Evolutionary conservation across 2,888 invertebrate genomes (phyloP), one percentile per base, ranked within the genome.

Genomic region (Tigriopus californicus): DNA sequence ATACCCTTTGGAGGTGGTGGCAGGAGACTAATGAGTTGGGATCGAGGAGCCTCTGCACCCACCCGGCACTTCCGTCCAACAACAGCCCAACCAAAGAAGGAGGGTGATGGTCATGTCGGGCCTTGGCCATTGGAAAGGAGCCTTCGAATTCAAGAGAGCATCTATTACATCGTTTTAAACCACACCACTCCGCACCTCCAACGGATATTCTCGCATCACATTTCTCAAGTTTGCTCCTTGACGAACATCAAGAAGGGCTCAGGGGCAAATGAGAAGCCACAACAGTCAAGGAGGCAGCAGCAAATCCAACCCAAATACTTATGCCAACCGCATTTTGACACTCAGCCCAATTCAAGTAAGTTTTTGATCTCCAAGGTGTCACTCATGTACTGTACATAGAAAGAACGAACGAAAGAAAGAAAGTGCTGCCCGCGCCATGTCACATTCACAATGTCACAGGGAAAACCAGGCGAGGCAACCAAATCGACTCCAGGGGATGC

Each of bases 311-410:
- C 18, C 47, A 47, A 5, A 22, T 47, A 20, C 47, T 18, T 20
- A 47, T 47, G 47, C n/a, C 18, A 18, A 47, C 47, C 47, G 11
- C 47, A 47, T n/a, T 47, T 47, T 47, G 24, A 47, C 22, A 11
- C 12, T 47, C 47, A 47, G 18, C 47, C 47, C 18, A 47, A 47
- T 22, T 47, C 47, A 47, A 47, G 47, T 47, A 47, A 47, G 47
- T 20, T 11, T 42, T 46, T 18, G 46, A 18, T 46, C 20, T 46
- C 20, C 46, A 13, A 10, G 18, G 18, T 3, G 11, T 47, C 5
- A n/a, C n/a, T n/a, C n/a, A 11, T 47, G 18, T 47, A 47, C 47
- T 13, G 24, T 47, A 18, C n/a, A n/a, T n/a, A n/a, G n/a, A n/a
- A n/a, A n/a, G n/a, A n/a, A n/a, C n/a, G n/a, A n/a, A n/a, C n/a